phyloP scores from a whole-genome alignment of 2,113 vertebrate species.

The Cnemophilus loriae region DNA sequence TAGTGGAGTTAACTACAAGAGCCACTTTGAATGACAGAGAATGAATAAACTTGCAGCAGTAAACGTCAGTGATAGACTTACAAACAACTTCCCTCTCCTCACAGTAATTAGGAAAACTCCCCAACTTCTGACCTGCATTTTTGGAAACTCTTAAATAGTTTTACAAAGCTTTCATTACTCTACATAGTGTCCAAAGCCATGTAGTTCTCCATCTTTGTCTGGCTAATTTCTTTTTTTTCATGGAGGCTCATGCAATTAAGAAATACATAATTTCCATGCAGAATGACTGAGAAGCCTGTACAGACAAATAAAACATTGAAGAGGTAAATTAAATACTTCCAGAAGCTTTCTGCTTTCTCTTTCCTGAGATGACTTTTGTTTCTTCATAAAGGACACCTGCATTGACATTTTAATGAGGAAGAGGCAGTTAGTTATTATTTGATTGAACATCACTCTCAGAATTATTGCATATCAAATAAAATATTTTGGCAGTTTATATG shows the following conservation, averaged over 20 bases:
- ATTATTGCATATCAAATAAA: neutral
- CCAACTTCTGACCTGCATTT: neutral
- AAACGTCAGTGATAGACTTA: neutral
- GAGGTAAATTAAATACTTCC: neutral
- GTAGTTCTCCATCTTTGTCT: neutral
- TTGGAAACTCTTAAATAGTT: neutral
- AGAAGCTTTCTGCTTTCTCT: neutral
- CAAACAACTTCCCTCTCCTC: rapidly evolving
- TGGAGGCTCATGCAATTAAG: neutral
- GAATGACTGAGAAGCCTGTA: neutral
- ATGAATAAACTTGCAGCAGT: neutral
- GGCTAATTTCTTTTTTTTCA: neutral
- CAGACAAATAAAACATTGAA: neutral
- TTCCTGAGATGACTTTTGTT: neutral
- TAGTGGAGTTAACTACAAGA: neutral
- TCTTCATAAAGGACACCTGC: neutral
- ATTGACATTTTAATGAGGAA: neutral
- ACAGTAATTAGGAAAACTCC: neutral
- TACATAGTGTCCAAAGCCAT: neutral
- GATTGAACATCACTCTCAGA: neutral
- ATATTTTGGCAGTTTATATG: neutral
- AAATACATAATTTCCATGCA: neutral
- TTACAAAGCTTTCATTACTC: neutral
- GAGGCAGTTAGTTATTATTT: neutral
- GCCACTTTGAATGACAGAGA: neutral